Conservation (phyloP, 2,797 vertebrate genomes). For the Coregonus suidteri region DNA sequence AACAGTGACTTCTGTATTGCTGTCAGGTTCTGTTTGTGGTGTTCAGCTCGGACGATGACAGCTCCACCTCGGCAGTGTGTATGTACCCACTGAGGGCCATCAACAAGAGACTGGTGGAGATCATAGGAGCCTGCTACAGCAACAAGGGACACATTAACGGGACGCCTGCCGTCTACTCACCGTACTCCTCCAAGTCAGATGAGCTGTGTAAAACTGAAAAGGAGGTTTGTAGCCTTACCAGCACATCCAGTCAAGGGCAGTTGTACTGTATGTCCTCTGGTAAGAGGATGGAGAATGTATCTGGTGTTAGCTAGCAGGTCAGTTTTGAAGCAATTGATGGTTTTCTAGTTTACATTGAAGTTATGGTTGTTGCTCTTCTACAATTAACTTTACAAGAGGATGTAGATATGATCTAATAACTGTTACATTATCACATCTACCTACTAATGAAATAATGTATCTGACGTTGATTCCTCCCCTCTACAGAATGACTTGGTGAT, state of each 20-base stretch:
- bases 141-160: constrained; percentile 37
- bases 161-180: constrained; percentile 79
- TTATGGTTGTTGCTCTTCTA: too few relatives aligned
- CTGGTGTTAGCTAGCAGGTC: too few relatives aligned
- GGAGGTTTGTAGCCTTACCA: constrained; percentile 40
- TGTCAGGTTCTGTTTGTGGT: constrained; percentile 68
- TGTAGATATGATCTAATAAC: background rate
- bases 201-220: constrained; percentile 47
- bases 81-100: constrained; percentile 82
- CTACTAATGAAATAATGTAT: background rate
- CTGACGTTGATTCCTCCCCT: background rate
- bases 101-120: constrained; percentile 77
- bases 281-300: too few relatives aligned
- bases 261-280: too few relatives aligned
- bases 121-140: constrained; percentile 83
- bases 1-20: too few relatives aligned
- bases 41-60: constrained; percentile 65
- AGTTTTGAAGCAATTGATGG: background rate
- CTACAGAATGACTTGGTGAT: constrained; percentile 31
- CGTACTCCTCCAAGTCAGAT: constrained; percentile 75
- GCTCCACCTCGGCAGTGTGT: constrained; percentile 80
- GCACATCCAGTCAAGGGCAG: background rate
- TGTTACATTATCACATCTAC: background rate
- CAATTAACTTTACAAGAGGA: background rate
- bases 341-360: background rate